A percentile compares a stretch with the other conserved stretches of the same genome.
Conservation (phyloP, 1,140 invertebrate species). For the Philaenus spumarius region DNA sequence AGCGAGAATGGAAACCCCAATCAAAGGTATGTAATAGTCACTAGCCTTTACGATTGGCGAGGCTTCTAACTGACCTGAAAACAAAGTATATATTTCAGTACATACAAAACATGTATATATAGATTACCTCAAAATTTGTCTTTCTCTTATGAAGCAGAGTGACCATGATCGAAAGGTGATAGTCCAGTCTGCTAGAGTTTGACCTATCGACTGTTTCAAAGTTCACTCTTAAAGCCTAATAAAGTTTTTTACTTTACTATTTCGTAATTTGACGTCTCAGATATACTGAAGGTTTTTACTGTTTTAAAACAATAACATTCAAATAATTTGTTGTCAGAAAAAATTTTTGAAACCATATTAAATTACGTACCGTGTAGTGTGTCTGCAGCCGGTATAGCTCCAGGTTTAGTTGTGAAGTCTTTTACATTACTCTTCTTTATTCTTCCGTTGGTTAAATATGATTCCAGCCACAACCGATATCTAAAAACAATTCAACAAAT, state of each 20-base stretch:
- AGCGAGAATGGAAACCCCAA: conserved; percentile 79
- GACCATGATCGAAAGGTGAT: too few species aligned
- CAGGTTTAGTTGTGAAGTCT: conserved; percentile 76
- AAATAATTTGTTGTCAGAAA: too few species aligned
- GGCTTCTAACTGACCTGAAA: conserved; percentile 53
- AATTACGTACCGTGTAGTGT: conserved; percentile 44
- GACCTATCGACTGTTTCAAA: too few species aligned
- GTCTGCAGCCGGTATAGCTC: conserved; percentile 48
- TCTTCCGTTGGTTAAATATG: conserved; percentile 80
- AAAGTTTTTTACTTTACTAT: too few species aligned
- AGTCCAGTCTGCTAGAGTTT: too few species aligned
- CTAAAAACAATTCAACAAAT: conserved; percentile 42
- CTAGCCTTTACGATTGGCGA: conserved; percentile 42
- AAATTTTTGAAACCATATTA: not conserved
- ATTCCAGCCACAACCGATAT: conserved; percentile 78
- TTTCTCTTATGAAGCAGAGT: too few species aligned
- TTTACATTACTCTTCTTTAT: conserved; percentile 84
- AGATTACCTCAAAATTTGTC: too few species aligned
- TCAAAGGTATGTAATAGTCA: conserved; percentile 79
- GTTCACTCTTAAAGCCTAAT: too few species aligned
- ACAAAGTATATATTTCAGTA: not conserved
- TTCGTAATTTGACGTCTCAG: too few species aligned
- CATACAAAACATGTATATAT: too few species aligned
- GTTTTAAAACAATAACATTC: too few species aligned
- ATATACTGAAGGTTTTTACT: too few species aligned